Evolutionary conservation across 2,888 invertebrate species (phyloP), one percentile per base, ranked within the genome.

Genomic region (Drosophila merina): DNA sequence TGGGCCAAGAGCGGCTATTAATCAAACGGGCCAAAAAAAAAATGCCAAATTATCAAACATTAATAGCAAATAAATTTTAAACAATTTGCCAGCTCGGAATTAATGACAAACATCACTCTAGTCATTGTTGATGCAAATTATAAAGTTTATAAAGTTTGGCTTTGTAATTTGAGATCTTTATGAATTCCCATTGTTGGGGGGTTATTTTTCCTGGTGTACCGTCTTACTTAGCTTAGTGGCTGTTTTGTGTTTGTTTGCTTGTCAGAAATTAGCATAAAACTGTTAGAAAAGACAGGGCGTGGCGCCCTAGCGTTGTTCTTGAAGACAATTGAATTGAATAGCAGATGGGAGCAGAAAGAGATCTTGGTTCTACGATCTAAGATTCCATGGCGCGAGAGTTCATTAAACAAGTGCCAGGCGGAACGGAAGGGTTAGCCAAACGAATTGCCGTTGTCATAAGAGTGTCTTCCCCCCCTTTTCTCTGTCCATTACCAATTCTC

Each of bases 231-330:
- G 20, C 20, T 59, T 58, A 42, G 60, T 62, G 47, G 47, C 60
- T 42, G 48, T 20, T 20, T 20, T 20, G 20, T 20, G 20, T 84
- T 70, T 80, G 81, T 68, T 77, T 73, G 75, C 47, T 54, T 63
- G 36, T 50, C 54, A 60, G 31, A 80, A 82, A 82, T 82, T 84
- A 82, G 78, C 87, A 82, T 86, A 84, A 77, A 86, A 82, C 74
- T 86, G 87, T 80, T 80, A 84, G 81, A 80, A 80, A 75, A 75
- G 56, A n/a, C 47, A 40, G 71, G 50, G 42, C 52, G 70, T 52
- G 48, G 51, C 51, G 56, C 40, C 44, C 31, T 2, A 20, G 20
- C 20, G 20, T 20, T 20, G 20, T 20, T 20, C 1, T 2, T 20
- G 2, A 20, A 6, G 58, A 79, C 79, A 79, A 75, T 80, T 77